Base-by-base conservation (phyloP, 2,888 invertebrate genomes). In the Pachliopta kotzebuea region DNA sequence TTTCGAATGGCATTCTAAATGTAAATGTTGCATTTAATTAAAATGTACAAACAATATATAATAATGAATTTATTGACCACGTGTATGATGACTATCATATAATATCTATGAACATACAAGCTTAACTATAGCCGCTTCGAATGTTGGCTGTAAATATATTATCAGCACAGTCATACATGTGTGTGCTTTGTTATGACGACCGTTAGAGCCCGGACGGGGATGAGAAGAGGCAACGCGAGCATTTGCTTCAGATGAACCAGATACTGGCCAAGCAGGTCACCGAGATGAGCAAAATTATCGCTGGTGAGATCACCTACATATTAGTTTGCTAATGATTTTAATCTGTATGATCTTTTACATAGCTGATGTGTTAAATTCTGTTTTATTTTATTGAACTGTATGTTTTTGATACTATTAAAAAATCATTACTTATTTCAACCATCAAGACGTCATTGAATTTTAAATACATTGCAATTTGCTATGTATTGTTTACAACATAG, bases 281-380 rank as follows among this genome's bases (percentile, higher is more conserved):
- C 93, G 96, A 97, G 90, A 97, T 97, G 94, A 98, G 97, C 92
- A 97, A 97, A 93, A 96, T 97, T 83, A 97, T 98, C 76, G 98
- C 98, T 88, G 98, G 98, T 98, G 94, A 93, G 94, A 90, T 70
- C 21, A 67, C 62, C 74, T 73, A 71, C 68, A 61, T 70, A 57
- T 64, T 71, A 70, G 69, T 68, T 70, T 60, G 70, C 70, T 68
- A 66, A 56, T 68, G 65, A 67, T 53, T 45, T 45, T 49, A 57
- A n/a, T 60, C 3, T 55, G 53, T 58, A 23, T 42, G 23, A 24
- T n/a, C 18, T 57, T 23, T 23, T 18, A 37, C n/a, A 23, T 21
- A 17, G 14, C 58, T 63, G 63, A 63, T 63, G 58, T 63, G 21
- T 63, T 54, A 26, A 53, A 63, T n/a, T 54, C 4, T 54, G 18